A percentile compares a stretch with the other conserved stretches of the same genome.
These are phyloP conservation scores for Ceyx erithaca DNA, from an alignment of 2,797 vertebrate genomes.

Conservation along the genomic window DNA sequence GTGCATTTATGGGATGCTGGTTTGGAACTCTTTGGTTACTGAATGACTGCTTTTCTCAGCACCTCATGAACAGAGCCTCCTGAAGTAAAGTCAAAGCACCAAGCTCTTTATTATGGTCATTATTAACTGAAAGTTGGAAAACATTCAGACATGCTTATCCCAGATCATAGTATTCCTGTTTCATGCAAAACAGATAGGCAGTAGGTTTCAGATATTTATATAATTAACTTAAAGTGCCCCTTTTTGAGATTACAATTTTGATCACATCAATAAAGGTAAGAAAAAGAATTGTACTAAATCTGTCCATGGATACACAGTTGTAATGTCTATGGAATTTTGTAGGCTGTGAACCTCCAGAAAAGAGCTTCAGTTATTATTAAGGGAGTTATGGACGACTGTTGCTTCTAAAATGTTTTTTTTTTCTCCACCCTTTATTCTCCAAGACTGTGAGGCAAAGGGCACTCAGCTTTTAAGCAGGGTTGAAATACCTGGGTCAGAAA, in stretches of 20 bases:
- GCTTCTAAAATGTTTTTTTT: background rate
- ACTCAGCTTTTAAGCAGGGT: slow-evolving; percentile 43
- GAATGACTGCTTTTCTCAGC: background rate
- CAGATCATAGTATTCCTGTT: background rate
- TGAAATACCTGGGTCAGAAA: slow-evolving; percentile 59
- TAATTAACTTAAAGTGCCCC: background rate
- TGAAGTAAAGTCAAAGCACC: background rate
- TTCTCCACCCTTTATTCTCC: background rate
- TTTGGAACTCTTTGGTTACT: background rate
- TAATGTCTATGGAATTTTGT: no score
- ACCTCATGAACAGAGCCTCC: background rate
- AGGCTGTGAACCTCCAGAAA: background rate
- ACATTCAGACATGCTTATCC: background rate
- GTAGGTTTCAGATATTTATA: background rate
- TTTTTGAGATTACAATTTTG: background rate
- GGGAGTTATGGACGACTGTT: background rate
- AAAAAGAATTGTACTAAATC: no score
- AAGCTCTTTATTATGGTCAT: background rate
- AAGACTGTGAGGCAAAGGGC: background rate
- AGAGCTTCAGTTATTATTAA: background rate
- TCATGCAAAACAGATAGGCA: background rate
- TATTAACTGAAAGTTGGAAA: background rate
- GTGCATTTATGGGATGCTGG: background rate
- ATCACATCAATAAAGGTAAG: no score
- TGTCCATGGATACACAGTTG: no score